Conservation (phyloP, 2,113 vertebrate genomes). For the Cephalophus harveyi region DNA sequence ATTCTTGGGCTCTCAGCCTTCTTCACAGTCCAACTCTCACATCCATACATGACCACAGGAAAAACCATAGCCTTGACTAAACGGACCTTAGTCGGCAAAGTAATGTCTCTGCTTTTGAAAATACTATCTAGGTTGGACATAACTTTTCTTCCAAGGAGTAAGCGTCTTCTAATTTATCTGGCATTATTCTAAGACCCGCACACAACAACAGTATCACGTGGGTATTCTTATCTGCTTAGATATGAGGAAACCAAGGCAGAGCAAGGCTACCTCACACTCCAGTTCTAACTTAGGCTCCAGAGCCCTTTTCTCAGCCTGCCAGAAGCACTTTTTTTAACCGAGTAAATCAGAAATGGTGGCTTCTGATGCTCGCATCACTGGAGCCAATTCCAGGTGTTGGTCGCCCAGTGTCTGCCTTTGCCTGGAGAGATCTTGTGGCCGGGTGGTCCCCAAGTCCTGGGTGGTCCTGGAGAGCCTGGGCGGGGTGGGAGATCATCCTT, state of each 20-base stretch:
- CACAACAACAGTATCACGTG: background rate
- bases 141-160: too few relatives aligned
- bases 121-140: too few relatives aligned
- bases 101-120: too few relatives aligned
- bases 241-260: background rate
- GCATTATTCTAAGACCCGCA: background rate
- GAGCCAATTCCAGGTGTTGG: background rate
- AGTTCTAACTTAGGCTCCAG: background rate
- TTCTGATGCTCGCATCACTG: background rate
- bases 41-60: too few relatives aligned
- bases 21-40: too few relatives aligned
- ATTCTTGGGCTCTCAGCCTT: too few relatives aligned
- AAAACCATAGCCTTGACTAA: too few relatives aligned
- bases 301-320: background rate
- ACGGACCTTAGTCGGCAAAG: too few relatives aligned
- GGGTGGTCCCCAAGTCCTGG: rapidly evolving
- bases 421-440: background rate
- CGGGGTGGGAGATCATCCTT: too few relatives aligned
- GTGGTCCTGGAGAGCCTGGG: background rate
- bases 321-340: background rate
- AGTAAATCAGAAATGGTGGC: too few relatives aligned
- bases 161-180: too few relatives aligned
- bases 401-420: background rate
- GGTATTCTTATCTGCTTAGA: background rate
- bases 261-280: background rate